Percentiles rank a stretch among this genome's conserved stretches.
These are phyloP conservation scores for Balaenoptera acutorostrata DNA, from an alignment of 2,113 vertebrate species.

Conservation along the genomic window DNA sequence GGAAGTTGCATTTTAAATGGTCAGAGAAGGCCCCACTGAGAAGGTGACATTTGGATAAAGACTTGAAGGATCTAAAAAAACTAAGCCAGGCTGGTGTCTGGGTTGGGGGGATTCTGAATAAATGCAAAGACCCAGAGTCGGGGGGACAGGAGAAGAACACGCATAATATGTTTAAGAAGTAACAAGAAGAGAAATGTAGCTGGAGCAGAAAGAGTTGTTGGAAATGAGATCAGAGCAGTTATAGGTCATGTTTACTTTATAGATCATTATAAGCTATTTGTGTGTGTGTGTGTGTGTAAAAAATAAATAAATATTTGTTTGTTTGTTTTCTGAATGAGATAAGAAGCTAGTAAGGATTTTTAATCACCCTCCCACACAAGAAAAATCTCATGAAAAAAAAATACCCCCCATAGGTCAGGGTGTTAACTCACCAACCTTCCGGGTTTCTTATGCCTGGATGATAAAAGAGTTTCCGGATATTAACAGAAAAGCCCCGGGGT, in stretches of 20 bases:
- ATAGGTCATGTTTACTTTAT: neutral
- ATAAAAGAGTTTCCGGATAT: neutral
- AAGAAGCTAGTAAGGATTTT: neutral
- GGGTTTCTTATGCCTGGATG: neutral
- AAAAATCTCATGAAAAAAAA: neutral
- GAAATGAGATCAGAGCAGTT: neutral
- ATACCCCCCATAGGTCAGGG: accelerated
- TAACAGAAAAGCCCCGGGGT: neutral
- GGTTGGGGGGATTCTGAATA: neutral
- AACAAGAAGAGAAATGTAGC: neutral
- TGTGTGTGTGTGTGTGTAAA: no score
- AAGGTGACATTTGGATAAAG: neutral
- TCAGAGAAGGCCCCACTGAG: neutral
- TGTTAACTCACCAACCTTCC: neutral
- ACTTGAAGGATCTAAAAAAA: neutral
- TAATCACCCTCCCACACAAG: neutral
- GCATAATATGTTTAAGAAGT: neutral
- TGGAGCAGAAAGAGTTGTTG: neutral
- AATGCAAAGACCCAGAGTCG: neutral
- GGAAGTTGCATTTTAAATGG: neutral
- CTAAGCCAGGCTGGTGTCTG: neutral
- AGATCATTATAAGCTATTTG: neutral
- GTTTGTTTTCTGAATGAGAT: neutral
- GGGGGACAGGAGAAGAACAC: neutral
- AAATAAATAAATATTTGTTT: neutral